phyloP scores from a whole-genome alignment of 2,888 invertebrate species.

The Idaea straminata region DNA sequence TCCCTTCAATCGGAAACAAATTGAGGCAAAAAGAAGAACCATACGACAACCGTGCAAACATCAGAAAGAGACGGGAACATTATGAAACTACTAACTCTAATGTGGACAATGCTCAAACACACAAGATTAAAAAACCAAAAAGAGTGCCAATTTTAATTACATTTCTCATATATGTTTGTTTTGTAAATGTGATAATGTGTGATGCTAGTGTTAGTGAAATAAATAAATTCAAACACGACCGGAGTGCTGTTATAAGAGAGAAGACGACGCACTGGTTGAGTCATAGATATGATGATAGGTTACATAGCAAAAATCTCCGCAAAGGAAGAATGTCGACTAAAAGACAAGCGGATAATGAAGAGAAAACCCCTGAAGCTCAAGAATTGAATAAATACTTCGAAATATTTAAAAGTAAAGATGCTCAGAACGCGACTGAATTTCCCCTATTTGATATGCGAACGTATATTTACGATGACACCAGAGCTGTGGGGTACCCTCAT shows the following conservation, averaged over 20 bases:
- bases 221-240: slow-evolving; percentile 43
- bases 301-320: slow-evolving; percentile 40
- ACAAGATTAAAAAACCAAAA: slow-evolving; percentile 58
- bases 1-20: slow-evolving; percentile 50
- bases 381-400: slow-evolving; percentile 57
- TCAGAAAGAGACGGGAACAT: slow-evolving; percentile 46
- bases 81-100: slow-evolving; percentile 36
- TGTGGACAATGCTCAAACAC: slow-evolving; percentile 73
- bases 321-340: slow-evolving; percentile 45
- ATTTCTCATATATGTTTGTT: slow-evolving; percentile 63
- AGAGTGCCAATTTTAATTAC: slow-evolving; percentile 47
- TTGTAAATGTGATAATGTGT: slow-evolving; percentile 76
- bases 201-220: slow-evolving; percentile 70
- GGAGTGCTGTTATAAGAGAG: slow-evolving; percentile 37
- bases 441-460: slow-evolving; percentile 37
- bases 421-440: slow-evolving; percentile 48
- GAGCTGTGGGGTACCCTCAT: slow-evolving; percentile 63
- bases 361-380: slow-evolving; percentile 47
- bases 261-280: slow-evolving; percentile 43
- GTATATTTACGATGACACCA: slow-evolving; percentile 47
- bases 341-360: slow-evolving; percentile 46
- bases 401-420: slow-evolving; percentile 52
- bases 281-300: slow-evolving; percentile 44
- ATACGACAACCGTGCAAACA: slow-evolving; percentile 47
- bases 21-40: slow-evolving; percentile 44